Evolutionary conservation across 37 sponge, comb jelly and placozoan genomes (phyloP).

Genomic region (Ephydatia muelleri): DNA sequence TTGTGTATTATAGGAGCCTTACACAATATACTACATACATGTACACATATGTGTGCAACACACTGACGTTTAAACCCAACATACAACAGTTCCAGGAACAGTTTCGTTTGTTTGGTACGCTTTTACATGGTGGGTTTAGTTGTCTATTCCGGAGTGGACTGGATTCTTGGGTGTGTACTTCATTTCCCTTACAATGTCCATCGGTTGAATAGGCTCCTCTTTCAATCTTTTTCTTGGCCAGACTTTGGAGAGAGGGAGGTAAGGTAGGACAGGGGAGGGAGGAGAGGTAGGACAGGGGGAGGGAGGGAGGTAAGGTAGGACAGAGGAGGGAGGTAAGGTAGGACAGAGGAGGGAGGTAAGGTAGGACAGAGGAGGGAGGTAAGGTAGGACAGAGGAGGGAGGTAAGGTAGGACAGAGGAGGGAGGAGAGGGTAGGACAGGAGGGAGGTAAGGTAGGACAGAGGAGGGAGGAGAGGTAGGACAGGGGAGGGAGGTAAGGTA

Average conservation of each 20-base stretch:
- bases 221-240: conserved; percentile 13
- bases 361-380: too few species aligned
- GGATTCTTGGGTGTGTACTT: conserved; percentile 13
- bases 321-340: neutral
- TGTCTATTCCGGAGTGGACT: conserved; percentile 37
- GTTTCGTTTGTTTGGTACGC: neutral
- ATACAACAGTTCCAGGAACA: too few species aligned
- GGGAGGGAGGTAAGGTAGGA: too few species aligned
- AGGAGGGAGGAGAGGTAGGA: neutral
- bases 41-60: too few species aligned
- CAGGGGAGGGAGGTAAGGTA: too few species aligned
- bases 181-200: conserved; percentile 45
- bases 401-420: too few species aligned
- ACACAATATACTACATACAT: too few species aligned
- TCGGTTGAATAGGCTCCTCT: conserved; percentile 37
- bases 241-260: neutral
- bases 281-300: neutral
- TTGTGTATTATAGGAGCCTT: too few species aligned
- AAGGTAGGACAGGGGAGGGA: too few species aligned
- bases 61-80: too few species aligned
- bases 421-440: neutral
- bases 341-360: too few species aligned
- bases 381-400: neutral
- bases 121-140: neutral
- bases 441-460: too few species aligned